These are phyloP conservation scores for Ceratoteleas bidentatus DNA, from an alignment of 1,140 invertebrate genomes.

Conservation along the genomic window DNA sequence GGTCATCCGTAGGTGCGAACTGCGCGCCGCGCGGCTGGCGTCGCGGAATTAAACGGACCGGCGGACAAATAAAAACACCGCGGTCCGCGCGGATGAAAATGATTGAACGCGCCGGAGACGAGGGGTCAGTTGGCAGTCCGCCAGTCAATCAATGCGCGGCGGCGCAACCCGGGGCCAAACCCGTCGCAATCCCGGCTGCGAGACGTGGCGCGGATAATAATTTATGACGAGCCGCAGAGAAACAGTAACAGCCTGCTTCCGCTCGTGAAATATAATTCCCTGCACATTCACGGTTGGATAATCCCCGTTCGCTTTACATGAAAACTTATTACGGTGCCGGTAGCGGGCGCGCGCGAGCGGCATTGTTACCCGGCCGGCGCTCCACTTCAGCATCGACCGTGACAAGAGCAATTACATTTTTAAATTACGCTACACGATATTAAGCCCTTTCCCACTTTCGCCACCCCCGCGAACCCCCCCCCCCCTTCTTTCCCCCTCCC, in stretches of 20 bases:
- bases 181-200: no score
- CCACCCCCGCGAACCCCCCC: slow-evolving; percentile 41
- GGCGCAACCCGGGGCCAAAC: no score
- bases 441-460: slow-evolving; percentile 78
- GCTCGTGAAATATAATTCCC: slow-evolving; percentile 81
- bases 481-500: slow-evolving; percentile 17
- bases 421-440: slow-evolving; percentile 81
- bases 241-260: slow-evolving; percentile 80
- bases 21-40: no score
- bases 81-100: no score
- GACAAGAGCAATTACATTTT: slow-evolving; percentile 82
- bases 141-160: no score
- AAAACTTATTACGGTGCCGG: slow-evolving; percentile 80
- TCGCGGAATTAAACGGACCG: no score
- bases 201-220: slow-evolving; percentile 70
- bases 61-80: no score
- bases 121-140: no score
- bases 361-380: slow-evolving; percentile 65
- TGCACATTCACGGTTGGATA: slow-evolving; percentile 81
- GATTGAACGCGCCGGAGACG: no score
- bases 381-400: slow-evolving; percentile 70
- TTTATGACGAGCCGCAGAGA: slow-evolving; percentile 77
- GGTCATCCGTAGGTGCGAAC: no score
- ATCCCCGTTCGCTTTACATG: slow-evolving; percentile 80
- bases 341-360: slow-evolving; percentile 59